Base-by-base conservation (phyloP, 2,797 vertebrate genomes). In the Mallotus villosus region DNA sequence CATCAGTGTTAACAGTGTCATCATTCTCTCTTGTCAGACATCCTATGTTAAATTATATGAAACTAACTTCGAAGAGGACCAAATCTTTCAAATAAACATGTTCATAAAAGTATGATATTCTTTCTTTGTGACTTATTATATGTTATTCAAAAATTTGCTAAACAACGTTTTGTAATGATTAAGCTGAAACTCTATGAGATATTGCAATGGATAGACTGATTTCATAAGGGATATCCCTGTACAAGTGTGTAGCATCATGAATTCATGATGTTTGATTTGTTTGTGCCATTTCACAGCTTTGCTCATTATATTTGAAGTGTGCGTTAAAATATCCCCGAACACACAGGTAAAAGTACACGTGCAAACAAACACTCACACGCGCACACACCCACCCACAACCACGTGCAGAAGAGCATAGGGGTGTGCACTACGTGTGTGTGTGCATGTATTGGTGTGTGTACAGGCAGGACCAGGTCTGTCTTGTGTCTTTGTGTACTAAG, bases 401-500 rank as follows among this genome's bases (percentile, higher is more conserved):
- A 58, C 57, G 19, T 21, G 19, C 21, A n/a, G n/a, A 59, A 7
- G 24, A 21, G n/a, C 24, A 59, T 16, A 5, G 34, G n/a, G 57
- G 67, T 24, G 11, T 68, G 9, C n/a, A 46, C 53, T 63, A 14
- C 21, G 29, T 49, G 17, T 19, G 4, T 9, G 5, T 34, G 5
- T 7, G 17, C 14, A 25, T 5, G 8, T 24, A n/a, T 41, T 14
- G 34, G 24, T 59, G 55, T 72, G 61, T 53, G 32, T 21, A 16
- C 60, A 37, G 37, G 37, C 41, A 17, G 17, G 51, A 7, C 22
- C 11, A 22, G 17, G 51, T 24, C 22, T 9, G 63, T 55, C 66
- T 14, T 60, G 61, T 27, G 55, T 24, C 60, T 72, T 72, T 72
- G 57, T 72, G 57, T 12, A 12, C 17, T 57, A 68, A 63, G 55